Base-by-base conservation (phyloP, 1,140 invertebrate species). In the Drosophila pseudoananassae region DNA sequence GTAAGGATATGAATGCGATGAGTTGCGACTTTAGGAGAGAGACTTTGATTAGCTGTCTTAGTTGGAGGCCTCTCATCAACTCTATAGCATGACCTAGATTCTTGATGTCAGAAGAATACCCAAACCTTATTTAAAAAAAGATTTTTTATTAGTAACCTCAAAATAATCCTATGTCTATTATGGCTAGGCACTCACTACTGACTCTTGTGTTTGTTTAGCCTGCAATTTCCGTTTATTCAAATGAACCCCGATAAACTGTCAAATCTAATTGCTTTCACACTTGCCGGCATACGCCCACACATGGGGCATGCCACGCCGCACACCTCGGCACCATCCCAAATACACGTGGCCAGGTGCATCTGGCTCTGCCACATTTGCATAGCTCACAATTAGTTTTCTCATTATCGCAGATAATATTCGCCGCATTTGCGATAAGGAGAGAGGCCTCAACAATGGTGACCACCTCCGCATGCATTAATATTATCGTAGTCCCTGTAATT, bases 321-420 rank as follows among this genome's bases (percentile, higher is more conserved):
- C 20, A 33, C 36, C 20, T 23, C 33, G 7, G 3, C 33, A 12
- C 7, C 14, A 43, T 20, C n/a, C 47, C 40, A n/a, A 10, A 33
- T 17, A 45, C 40, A 45, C 1, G 6, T 40, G 38, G 10, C n/a
- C 55, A 66, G 49, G 38, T 70, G 55, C 54, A 45, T 59, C 69
- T 74, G 77, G 55, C 57, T 56, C 31, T 68, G 54, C 56, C 63
- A 64, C 77, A 85, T 85, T 85, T 85, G 81, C 81, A 85, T 85
- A 74, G 83, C 69, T 88, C 65, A 87, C 78, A 87, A 88, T 87
- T 87, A 88, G 71, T 87, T 88, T 88, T 76, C 78, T 78, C 83
- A 87, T 87, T 87, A 87, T 78, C 82, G 71, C 65, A 87, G 82
- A 87, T 87, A 87, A 87, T 87, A 87, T 88, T 88, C 82, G 83